Conservation (phyloP, 2,113 vertebrate genomes). For the Thinocorus orbignyianus region DNA sequence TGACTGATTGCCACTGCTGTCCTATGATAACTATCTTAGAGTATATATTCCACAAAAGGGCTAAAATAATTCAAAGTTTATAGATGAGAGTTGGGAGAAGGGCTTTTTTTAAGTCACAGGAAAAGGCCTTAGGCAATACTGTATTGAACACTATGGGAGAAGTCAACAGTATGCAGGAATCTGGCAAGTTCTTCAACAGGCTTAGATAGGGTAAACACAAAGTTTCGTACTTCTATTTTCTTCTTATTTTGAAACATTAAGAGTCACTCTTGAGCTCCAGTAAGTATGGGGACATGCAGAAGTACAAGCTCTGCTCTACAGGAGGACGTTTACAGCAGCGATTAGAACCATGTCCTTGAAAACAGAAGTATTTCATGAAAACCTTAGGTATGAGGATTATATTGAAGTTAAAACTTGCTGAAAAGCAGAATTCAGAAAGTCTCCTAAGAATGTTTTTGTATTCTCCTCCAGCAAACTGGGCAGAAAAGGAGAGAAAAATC, state of each 20-base stretch:
- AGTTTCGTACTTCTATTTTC: fast-evolving
- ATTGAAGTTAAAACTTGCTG: background rate
- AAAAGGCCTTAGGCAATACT: background rate
- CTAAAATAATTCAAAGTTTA: background rate
- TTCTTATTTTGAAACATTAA: background rate
- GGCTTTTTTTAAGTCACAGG: background rate
- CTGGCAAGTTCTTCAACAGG: background rate
- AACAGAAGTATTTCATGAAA: background rate
- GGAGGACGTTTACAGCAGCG: background rate
- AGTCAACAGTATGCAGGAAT: background rate
- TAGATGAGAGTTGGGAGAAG: background rate
- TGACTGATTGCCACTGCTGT: background rate
- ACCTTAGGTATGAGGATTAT: background rate
- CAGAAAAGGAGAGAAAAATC: background rate
- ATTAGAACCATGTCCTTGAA: background rate
- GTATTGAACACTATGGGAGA: background rate
- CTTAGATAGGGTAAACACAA: background rate
- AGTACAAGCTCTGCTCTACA: background rate
- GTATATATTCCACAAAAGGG: background rate
- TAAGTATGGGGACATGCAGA: background rate
- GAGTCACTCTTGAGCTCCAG: background rate
- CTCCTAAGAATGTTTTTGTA: background rate
- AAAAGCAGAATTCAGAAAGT: background rate
- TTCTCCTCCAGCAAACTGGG: background rate
- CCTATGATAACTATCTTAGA: background rate